Conservation (phyloP, 2,797 vertebrate genomes). For the Phylloscopus collybita region DNA sequence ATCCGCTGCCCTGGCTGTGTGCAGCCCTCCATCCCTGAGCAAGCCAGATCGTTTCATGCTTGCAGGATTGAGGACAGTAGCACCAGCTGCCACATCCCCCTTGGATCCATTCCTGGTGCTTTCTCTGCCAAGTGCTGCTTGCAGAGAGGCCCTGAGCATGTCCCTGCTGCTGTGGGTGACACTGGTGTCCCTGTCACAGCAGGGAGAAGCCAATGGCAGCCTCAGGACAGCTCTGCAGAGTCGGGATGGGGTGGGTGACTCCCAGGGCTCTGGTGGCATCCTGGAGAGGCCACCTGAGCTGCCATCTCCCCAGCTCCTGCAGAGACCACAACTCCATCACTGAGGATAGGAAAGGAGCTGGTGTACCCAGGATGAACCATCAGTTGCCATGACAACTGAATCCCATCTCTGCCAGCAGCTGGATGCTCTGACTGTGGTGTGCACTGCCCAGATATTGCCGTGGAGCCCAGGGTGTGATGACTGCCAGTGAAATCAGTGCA, state of each 20-base stretch:
- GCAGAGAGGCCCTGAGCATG: rapidly evolving
- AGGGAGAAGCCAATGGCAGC: background rate
- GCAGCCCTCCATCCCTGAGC: background rate
- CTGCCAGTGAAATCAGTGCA: background rate
- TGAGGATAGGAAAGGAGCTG: background rate
- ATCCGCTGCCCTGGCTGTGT: background rate
- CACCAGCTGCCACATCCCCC: background rate
- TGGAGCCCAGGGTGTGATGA: background rate
- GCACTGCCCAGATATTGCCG: background rate
- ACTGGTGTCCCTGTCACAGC: background rate
- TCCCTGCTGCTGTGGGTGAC: background rate
- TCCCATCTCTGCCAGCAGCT: background rate
- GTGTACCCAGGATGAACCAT: slow-evolving; percentile 38
- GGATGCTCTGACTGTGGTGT: background rate
- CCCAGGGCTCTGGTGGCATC: background rate
- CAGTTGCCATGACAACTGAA: slow-evolving; percentile 64
- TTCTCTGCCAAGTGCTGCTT: background rate
- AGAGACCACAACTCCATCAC: background rate
- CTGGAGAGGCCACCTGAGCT: background rate
- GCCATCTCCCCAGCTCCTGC: background rate
- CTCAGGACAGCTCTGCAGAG: rapidly evolving
- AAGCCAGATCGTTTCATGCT: rapidly evolving
- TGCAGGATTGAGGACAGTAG: background rate
- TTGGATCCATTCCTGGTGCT: background rate
- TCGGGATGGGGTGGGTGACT: background rate